Percentiles rank a stretch among this genome's conserved stretches.
Conservation (phyloP, 2,888 invertebrate genomes). For the Scotopteryx bipunctaria region DNA sequence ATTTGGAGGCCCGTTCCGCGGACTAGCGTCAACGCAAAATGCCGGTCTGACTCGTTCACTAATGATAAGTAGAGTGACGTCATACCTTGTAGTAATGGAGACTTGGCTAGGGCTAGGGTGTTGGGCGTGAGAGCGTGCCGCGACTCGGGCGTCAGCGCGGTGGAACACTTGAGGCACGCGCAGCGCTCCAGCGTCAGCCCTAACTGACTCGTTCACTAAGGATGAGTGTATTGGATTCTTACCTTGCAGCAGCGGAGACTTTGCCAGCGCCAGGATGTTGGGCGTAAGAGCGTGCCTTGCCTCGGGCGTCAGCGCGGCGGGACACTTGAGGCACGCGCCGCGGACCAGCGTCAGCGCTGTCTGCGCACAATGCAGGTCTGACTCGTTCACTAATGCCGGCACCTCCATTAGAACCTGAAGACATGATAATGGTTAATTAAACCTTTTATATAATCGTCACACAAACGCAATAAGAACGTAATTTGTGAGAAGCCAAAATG, state of each 20-base stretch:
- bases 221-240: conserved; percentile 21
- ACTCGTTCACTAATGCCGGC: conserved; percentile 95
- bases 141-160: conserved; percentile 89
- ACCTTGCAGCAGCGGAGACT: conserved; percentile 96
- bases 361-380: conserved; percentile 98
- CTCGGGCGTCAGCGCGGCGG: conserved; percentile 89
- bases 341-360: conserved; percentile 92
- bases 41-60: too few relatives aligned
- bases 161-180: conserved; percentile 90
- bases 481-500: too few relatives aligned
- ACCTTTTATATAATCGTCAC: too few relatives aligned
- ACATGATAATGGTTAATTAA: neutral
- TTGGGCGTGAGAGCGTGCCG: conserved; percentile 91
- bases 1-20: too few relatives aligned
- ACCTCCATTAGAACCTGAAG: conserved; percentile 91
- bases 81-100: conserved; percentile 94
- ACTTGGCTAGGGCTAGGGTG: conserved; percentile 93
- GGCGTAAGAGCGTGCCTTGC: conserved; percentile 90
- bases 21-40: too few relatives aligned
- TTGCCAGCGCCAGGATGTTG: conserved; percentile 92
- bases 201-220: conserved; percentile 96
- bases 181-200: conserved; percentile 92
- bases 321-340: conserved; percentile 90
- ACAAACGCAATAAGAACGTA: too few relatives aligned
- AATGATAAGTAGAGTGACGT: too few relatives aligned